These are phyloP conservation scores for Drosophila falleni DNA, from an alignment of 2,888 invertebrate genomes.

Conservation along the genomic window DNA sequence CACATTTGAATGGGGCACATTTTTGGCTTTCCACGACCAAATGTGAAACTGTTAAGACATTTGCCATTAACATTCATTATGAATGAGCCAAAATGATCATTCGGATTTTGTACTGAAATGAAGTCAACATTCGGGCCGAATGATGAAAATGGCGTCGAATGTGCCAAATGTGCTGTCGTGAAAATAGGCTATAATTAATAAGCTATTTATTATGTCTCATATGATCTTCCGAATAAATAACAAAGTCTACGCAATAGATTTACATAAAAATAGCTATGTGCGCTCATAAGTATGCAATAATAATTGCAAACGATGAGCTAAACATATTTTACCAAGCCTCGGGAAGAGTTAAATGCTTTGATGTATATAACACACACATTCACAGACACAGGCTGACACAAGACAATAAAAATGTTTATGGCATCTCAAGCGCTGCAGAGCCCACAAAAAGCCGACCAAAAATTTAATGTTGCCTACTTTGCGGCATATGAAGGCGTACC, in stretches of 20 bases:
- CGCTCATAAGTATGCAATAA: constrained; percentile 65
- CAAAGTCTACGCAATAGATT: constrained; percentile 1
- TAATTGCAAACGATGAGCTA: constrained; percentile 71
- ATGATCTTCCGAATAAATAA: not conserved
- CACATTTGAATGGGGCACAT: too few species aligned
- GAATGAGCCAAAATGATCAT: too few species aligned
- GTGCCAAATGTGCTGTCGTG: too few species aligned
- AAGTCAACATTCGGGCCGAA: too few species aligned
- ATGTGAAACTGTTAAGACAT: too few species aligned
- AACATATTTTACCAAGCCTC: constrained; percentile 26
- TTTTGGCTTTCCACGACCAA: too few species aligned
- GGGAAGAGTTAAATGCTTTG: constrained; percentile 43
- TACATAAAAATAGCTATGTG: not conserved
- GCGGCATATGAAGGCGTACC: constrained; percentile 17
- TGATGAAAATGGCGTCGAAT: too few species aligned
- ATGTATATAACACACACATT: constrained; percentile 1
- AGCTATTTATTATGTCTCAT: not conserved
- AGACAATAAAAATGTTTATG: constrained; percentile 70
- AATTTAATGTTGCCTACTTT: constrained; percentile 44
- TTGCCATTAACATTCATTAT: too few species aligned
- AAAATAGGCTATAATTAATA: too few species aligned
- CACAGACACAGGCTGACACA: constrained; percentile 8
- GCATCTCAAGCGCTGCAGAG: constrained; percentile 22
- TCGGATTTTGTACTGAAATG: too few species aligned
- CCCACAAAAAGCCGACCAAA: constrained; percentile 16